phyloP scores from a whole-genome alignment of 2,888 invertebrate genomes.

The Idaea biselata region DNA sequence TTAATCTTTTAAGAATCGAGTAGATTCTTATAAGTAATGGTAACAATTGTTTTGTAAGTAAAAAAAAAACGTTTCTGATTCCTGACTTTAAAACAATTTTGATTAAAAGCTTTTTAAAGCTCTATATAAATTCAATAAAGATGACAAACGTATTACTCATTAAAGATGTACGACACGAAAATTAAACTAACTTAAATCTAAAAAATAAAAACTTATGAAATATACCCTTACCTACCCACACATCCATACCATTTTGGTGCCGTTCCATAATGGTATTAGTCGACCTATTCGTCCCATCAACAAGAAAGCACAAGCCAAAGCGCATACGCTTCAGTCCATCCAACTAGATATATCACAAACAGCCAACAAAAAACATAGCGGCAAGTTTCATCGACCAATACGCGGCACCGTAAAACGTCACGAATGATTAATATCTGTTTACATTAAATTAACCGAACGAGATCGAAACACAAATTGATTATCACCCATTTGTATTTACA shows the following conservation, averaged over 20 bases:
- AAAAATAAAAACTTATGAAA: slow-evolving; percentile 37
- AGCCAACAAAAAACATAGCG: slow-evolving; percentile 48
- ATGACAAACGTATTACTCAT: background rate
- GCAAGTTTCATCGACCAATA: slow-evolving; percentile 42
- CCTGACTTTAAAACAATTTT: no score
- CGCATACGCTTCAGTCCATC: slow-evolving; percentile 49
- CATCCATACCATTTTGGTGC: slow-evolving; percentile 81
- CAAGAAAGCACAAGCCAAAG: slow-evolving; percentile 32
- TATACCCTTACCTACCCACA: slow-evolving; percentile 81
- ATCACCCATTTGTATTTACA: slow-evolving; percentile 75
- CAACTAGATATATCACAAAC: slow-evolving; percentile 29
- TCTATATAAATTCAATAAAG: background rate
- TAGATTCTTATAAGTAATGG: no score
- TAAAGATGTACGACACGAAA: background rate
- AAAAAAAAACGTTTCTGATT: no score
- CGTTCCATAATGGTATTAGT: slow-evolving; percentile 79
- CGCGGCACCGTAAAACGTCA: slow-evolving; percentile 57
- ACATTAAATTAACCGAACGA: slow-evolving; percentile 71
- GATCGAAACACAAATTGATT: slow-evolving; percentile 73
- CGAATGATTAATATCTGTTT: slow-evolving; percentile 73
- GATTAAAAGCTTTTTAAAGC: background rate
- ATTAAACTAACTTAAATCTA: background rate
- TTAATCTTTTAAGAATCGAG: no score
- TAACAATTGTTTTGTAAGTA: no score
- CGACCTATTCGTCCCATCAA: slow-evolving; percentile 53